A percentile compares a stretch with the other conserved stretches of the same genome.
These are phyloP conservation scores for Choloepus didactylus DNA, from an alignment of 2,797 vertebrate species.

Conservation along the genomic window DNA sequence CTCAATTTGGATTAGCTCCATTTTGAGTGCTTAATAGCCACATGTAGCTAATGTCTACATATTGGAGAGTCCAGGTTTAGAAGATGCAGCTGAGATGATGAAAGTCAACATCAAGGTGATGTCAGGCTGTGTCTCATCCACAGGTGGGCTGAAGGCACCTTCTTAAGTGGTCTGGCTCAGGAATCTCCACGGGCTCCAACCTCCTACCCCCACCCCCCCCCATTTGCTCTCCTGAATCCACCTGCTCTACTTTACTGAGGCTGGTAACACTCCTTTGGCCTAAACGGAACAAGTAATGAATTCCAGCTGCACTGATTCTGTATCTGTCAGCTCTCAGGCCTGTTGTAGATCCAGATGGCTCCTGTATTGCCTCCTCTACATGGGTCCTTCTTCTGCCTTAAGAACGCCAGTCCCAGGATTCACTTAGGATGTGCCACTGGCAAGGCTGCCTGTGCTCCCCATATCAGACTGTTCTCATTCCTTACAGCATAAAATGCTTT, in stretches of 20 bases:
- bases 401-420: not conserved
- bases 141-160: not conserved
- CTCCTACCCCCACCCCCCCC: no score
- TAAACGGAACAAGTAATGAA: not conserved
- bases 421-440: accelerated
- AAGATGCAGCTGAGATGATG: not conserved
- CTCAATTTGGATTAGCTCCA: not conserved
- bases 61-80: not conserved
- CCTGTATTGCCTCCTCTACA: not conserved
- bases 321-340: not conserved
- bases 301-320: not conserved
- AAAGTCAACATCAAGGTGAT: not conserved
- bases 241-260: not conserved
- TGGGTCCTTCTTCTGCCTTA: not conserved
- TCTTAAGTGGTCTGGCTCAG: not conserved
- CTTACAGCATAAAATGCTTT: not conserved
- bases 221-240: not conserved
- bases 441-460: not conserved
- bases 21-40: not conserved
- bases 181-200: not conserved
- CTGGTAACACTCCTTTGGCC: not conserved
- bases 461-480: not conserved
- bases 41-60: no score
- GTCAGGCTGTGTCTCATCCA: not conserved
- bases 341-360: not conserved